Evolutionary conservation across 2,888 invertebrate genomes (phyloP), one percentile per base, ranked within the genome.

Genomic region (Perithous albicinctus): DNA sequence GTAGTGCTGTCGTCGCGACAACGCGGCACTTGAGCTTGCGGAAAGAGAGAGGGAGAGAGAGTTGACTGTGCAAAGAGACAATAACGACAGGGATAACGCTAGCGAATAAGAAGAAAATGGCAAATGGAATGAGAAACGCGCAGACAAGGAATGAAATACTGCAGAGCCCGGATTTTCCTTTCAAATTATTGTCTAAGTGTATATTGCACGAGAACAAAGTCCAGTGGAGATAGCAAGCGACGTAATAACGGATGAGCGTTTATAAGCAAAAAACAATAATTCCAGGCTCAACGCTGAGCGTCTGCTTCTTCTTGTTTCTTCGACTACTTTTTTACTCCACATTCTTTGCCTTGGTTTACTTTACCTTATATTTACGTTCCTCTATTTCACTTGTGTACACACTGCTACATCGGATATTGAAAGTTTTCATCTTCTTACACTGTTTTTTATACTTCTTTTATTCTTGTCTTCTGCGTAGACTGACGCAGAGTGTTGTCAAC

Each of bases 161-260:
- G 56, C 80, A 80, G 78, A 69, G 82, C 41, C 78, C 61, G 80
- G 83, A 64, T 54, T 88, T 89, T 83, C 87, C 87, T 88, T 89
- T 89, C 87, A 86, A 89, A 91, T 91, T 90, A 91, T 90, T 88
- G 85, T 87, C 87, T 90, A 89, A 90, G 90, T 91, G 89, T 90
- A 90, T 87, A 90, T 90, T 89, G 86, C 89, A 78, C 73, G 77
- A 83, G 88, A 86, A 87, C 87, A 88, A 88, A 89, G 88, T 88
- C 85, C 86, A 80, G 85, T 84, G 80, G 76, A 85, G 84, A 87
- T 35, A 59, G 83, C 75, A 83, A 66, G 82, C 86, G 85, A 86
- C 86, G 90, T 87, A 90, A 90, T 90, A 90, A 90, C 87, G 87
- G 86, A 86, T 78, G 86, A 88, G 84, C 86, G 84, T 87, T 90